Percentiles rank a stretch among this genome's conserved stretches.
phyloP scores from a whole-genome alignment of 2,888 invertebrate species.

The Megaustenia siamemsis region DNA sequence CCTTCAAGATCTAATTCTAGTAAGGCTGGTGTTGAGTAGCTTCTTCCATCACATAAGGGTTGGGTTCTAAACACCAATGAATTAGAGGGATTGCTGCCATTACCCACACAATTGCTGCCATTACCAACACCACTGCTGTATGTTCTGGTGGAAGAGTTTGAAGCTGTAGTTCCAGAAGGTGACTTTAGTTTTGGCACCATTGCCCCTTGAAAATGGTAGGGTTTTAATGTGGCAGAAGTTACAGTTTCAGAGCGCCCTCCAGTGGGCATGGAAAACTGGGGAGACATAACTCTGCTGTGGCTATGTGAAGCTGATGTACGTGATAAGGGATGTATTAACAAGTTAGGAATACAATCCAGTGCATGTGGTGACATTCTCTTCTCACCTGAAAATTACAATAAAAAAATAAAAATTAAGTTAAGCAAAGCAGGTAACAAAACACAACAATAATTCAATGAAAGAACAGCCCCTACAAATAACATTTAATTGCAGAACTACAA shows the following conservation, averaged over 20 bases:
- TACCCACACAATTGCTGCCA: not conserved
- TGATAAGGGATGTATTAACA: slow-evolving; percentile 25
- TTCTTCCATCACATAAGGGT: not conserved
- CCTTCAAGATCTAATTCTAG: slow-evolving; percentile 44
- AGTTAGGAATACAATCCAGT: slow-evolving; percentile 31
- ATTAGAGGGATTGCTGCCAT: not conserved
- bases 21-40: not conserved
- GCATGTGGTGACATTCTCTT: slow-evolving; percentile 39
- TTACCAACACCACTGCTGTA: not conserved
- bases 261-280: not conserved
- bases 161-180: not conserved
- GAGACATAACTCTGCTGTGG: not conserved
- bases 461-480: too few species aligned
- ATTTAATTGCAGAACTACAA: too few species aligned
- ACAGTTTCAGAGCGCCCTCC: slow-evolving; percentile 40
- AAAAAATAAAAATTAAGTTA: not conserved
- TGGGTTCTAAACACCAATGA: not conserved
- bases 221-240: slow-evolving; percentile 29
- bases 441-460: slow-evolving; percentile 29
- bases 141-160: not conserved
- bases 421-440: slow-evolving; percentile 24
- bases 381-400: slow-evolving; percentile 38
- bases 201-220: not conserved
- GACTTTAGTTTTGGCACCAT: not conserved
- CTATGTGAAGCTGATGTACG: not conserved